Percentiles rank a stretch among this genome's conserved stretches.
phyloP scores from a whole-genome alignment of 53 echinoderm and acorn worm genomes.

The Echinometra lucunter region DNA sequence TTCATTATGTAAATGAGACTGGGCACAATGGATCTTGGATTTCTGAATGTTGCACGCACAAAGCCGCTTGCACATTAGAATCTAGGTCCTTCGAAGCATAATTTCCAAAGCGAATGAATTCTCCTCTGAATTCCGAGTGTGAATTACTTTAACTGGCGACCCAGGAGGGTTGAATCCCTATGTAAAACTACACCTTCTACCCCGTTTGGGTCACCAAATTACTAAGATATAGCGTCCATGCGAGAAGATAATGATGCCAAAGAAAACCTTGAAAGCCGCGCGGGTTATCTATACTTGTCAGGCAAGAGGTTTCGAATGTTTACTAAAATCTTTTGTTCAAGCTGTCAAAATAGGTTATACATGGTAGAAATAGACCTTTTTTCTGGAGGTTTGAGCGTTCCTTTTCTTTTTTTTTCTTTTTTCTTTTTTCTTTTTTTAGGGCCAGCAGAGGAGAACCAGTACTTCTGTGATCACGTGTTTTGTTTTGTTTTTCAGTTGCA shows the following conservation, averaged over 20 bases:
- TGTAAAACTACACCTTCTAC: not conserved
- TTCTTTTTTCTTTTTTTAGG: no score
- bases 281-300: not conserved
- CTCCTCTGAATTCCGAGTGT: not conserved
- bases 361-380: no score
- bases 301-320: not conserved
- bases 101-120: not conserved
- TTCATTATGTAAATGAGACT: no score
- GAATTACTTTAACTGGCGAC: not conserved
- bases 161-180: not conserved
- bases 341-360: no score
- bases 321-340: no score
- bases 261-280: not conserved
- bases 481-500: no score
- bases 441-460: no score
- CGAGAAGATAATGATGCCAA: not conserved
- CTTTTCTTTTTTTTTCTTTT: no score
- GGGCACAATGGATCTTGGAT: not conserved
- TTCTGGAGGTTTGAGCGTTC: no score
- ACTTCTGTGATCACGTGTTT: no score
- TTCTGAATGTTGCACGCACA: not conserved
- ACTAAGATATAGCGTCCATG: not conserved
- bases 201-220: not conserved
- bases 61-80: not conserved
- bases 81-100: not conserved